phyloP scores from a whole-genome alignment of 2,888 invertebrate genomes.

The Rhopalosiphum nymphaeae region DNA sequence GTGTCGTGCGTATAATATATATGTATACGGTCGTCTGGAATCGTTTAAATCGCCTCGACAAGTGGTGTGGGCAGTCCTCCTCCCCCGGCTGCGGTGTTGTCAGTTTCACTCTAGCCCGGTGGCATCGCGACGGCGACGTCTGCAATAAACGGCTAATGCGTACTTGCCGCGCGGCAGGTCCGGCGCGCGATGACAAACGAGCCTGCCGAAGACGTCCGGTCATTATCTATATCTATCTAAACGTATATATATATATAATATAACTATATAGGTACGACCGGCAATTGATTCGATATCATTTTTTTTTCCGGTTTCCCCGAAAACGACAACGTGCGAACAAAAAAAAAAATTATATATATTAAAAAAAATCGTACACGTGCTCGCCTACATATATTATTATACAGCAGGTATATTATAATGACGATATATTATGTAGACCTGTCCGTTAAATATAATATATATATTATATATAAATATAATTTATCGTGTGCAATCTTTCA shows the following conservation, averaged over 20 bases:
- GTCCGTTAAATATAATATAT: not conserved
- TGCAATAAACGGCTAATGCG: conserved; percentile 62
- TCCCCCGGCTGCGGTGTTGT: not conserved
- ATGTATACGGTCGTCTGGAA: not conserved
- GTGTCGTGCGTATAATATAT: not conserved
- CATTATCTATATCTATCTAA: conserved; percentile 14
- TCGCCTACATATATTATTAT: not conserved
- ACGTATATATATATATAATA: not conserved
- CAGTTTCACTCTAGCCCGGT: conserved; percentile 30
- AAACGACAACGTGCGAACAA: conserved; percentile 14
- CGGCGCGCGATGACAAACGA: conserved; percentile 6
- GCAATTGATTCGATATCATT: conserved; percentile 60
- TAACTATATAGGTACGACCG: not conserved
- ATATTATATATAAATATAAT: not conserved
- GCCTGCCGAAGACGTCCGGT: conserved; percentile 51
- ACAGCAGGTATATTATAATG: not conserved
- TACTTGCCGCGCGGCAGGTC: not conserved
- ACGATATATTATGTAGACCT: not conserved
- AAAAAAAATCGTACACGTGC: not conserved
- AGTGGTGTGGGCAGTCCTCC: conserved; percentile 22
- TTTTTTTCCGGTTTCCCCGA: conserved; percentile 1
- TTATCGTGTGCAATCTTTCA: not conserved
- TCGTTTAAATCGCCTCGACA: conserved; percentile 56
- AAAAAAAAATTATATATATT: not conserved
- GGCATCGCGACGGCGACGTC: not conserved